phyloP scores from a whole-genome alignment of 1,140 invertebrate species.

The Pogonognathellus flavescens region DNA sequence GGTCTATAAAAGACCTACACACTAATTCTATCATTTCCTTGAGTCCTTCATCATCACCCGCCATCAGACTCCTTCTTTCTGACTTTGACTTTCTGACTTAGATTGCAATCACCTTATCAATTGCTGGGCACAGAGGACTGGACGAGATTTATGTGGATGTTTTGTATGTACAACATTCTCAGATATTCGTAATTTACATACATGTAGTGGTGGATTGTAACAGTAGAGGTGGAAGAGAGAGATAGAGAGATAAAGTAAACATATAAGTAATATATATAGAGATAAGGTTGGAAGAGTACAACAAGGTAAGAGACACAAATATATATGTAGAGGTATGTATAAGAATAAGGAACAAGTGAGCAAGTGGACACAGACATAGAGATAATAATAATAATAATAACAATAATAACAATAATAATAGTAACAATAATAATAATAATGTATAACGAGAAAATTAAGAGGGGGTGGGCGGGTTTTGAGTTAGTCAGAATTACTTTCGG shows the following conservation, averaged over 20 bases:
- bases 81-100: not conserved
- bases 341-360: not conserved
- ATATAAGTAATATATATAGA: too few relatives aligned
- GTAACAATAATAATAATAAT: too few relatives aligned
- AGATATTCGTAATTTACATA: too few relatives aligned
- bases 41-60: not conserved
- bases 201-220: too few relatives aligned
- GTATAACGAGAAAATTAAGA: not conserved
- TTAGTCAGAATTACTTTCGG: conserved; percentile 32
- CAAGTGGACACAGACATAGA: not conserved
- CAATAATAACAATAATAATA: too few relatives aligned
- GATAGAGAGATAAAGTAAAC: not conserved
- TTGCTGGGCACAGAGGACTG: too few relatives aligned
- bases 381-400: not conserved
- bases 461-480: conserved; percentile 18
- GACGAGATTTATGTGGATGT: too few relatives aligned
- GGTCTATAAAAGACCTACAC: not conserved
- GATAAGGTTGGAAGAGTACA: too few relatives aligned
- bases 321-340: too few relatives aligned
- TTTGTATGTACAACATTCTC: too few relatives aligned
- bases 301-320: too few relatives aligned
- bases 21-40: not conserved
- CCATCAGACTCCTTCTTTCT: conserved; percentile 13
- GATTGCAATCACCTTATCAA: too few relatives aligned
- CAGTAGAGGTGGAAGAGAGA: conserved; percentile 26